Conservation (phyloP, 2,888 invertebrate genomes). For the Dyspetes luteomarginatus region DNA sequence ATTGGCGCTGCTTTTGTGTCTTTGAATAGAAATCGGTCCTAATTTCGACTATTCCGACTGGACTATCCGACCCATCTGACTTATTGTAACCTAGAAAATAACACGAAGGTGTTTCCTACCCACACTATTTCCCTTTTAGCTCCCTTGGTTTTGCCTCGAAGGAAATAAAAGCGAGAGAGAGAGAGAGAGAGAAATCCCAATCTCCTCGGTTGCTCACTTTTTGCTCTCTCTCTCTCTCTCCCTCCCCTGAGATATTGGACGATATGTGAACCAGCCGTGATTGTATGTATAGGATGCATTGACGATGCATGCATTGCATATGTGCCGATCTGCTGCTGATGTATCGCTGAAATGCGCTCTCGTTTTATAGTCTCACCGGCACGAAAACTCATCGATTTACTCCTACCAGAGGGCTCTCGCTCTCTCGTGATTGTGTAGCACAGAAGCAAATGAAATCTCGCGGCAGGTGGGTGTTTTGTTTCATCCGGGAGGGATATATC, state of each 20-base stretch:
- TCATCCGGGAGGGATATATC: slow-evolving; percentile 22
- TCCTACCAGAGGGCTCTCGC: neutral
- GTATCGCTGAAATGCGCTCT: neutral
- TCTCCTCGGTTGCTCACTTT: slow-evolving; percentile 3
- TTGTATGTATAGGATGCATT: slow-evolving; percentile 43
- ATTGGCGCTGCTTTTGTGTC: no score
- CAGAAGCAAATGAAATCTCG: slow-evolving; percentile 52
- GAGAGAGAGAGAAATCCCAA: neutral
- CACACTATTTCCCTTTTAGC: neutral
- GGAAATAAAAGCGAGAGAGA: neutral
- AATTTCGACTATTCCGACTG: no score
- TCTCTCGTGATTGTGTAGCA: neutral
- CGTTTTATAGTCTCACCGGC: slow-evolving; percentile 31
- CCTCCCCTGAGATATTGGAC: slow-evolving; percentile 2
- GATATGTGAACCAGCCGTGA: slow-evolving; percentile 44
- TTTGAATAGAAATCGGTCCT: no score
- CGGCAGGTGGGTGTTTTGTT: slow-evolving; percentile 43
- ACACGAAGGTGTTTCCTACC: slow-evolving; percentile 32
- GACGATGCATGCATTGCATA: neutral
- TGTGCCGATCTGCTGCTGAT: neutral
- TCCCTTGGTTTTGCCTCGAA: slow-evolving; percentile 13
- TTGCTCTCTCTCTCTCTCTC: slow-evolving; percentile 5
- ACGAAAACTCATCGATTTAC: slow-evolving; percentile 38
- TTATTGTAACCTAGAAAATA: slow-evolving; percentile 68
- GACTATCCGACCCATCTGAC: no score